Percentiles rank a stretch among this genome's conserved stretches.
phyloP scores from a whole-genome alignment of 2,113 vertebrate genomes.

The Barnardius zonarius region DNA sequence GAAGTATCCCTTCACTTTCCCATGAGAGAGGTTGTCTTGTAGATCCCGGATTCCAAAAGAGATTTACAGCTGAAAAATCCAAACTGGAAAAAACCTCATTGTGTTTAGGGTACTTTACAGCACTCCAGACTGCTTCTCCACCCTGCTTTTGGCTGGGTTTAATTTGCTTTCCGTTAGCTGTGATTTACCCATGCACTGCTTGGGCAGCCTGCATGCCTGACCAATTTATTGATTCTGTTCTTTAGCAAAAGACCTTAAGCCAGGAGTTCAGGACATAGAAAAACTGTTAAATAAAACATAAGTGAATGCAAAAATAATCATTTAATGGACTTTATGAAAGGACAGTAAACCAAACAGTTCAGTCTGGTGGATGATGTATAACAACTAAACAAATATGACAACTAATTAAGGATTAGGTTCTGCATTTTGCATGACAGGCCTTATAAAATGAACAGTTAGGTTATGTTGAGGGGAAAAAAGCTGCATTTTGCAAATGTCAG shows the following conservation, averaged over 20 bases:
- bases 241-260: neutral
- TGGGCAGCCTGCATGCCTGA: neutral
- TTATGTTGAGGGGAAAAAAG: neutral
- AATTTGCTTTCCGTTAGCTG: neutral
- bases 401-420: conserved; percentile 61
- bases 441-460: conserved; percentile 47
- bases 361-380: conserved; percentile 16
- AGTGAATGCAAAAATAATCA: conserved; percentile 19
- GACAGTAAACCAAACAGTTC: conserved; percentile 34
- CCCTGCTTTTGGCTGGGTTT: neutral
- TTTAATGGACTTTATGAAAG: conserved; percentile 21
- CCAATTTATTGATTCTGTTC: neutral
- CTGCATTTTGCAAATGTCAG: conserved; percentile 55
- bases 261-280: neutral
- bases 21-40: neutral
- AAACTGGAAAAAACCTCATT: neutral
- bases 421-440: conserved; percentile 33
- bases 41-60: neutral
- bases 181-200: neutral
- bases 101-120: neutral
- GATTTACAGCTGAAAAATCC: neutral
- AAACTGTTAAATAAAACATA: conserved; percentile 44
- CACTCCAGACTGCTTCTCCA: neutral
- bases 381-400: conserved; percentile 60
- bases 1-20: neutral